Evolutionary conservation across 2,797 vertebrate genomes (phyloP), one percentile per base, ranked within the genome.

Genomic region (Fistularia tabacaria): DNA sequence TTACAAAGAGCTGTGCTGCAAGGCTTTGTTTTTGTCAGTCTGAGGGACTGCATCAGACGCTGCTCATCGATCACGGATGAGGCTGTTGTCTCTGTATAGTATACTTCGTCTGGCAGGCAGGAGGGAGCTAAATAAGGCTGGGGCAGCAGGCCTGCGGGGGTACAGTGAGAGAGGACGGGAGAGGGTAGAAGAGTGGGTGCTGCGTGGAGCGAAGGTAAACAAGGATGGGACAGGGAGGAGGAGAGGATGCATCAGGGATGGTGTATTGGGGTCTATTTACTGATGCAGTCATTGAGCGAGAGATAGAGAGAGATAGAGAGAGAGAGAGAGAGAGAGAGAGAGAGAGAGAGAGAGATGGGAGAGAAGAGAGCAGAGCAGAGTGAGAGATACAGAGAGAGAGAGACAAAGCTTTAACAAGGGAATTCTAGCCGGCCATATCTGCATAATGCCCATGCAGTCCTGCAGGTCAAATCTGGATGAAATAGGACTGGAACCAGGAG

Each of bases 231-330:
- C 72, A 79, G 48, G 65, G 75, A 74, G 75, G 66, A 67, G 59
- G 54, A 71, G 54, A 73, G 63, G 71, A 81, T 74, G 75, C 80
- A 81, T 79, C 75, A 80, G 72, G 71, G 70, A 67, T 80, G 79
- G 81, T 84, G 80, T 81, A 50, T 39, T 81, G 76, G 86, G 85
- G 78, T 90, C 85, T 85, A 82, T 87, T 90, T 89, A 89, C 85
- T 80, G 84, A 90, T 88, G 89, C 83, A 86, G 81, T 83, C 77
- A 81, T 74, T 77, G 76, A 62, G 72, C 81, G 79, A 63, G 67
- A 57, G 59, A 54, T 44, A 54, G 54, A 36, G 37, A 13, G 51
- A 10, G 49, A 43, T 43, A 25, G 54, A 25, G 38, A n/a, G 42
- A 44, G 38, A 36, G 36, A 41, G 50, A 51, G 45, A 36, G 46